Conservation (phyloP, 1,140 invertebrate genomes). For the Drosophila neocordata region DNA sequence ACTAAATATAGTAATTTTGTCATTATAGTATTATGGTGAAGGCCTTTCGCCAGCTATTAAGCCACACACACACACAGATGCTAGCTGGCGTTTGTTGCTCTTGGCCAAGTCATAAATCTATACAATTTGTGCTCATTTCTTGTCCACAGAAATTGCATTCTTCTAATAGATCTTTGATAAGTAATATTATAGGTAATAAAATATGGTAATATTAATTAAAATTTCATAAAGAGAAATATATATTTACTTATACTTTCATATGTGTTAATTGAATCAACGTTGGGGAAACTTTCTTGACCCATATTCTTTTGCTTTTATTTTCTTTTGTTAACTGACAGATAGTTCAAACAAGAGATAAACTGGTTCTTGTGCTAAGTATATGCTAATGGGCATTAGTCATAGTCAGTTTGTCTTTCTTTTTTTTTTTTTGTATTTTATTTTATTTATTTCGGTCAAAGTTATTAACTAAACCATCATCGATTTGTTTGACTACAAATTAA, state of each 20-base stretch:
- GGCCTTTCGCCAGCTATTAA: constrained; percentile 58
- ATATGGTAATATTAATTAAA: not conserved
- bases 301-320: constrained; percentile 43
- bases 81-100: not conserved
- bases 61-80: not conserved
- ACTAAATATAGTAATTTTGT: constrained; percentile 80
- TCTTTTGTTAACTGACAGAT: constrained; percentile 21
- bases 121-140: constrained; percentile 55
- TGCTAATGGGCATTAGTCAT: constrained; percentile 70
- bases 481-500: constrained; percentile 41
- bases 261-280: constrained; percentile 60
- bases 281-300: constrained; percentile 61
- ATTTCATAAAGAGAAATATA: not conserved
- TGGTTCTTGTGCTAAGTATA: constrained; percentile 75
- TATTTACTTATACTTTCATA: constrained; percentile 29
- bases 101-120: constrained; percentile 21
- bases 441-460: constrained; percentile 71
- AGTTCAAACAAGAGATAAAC: constrained; percentile 29
- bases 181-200: constrained; percentile 17
- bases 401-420: constrained; percentile 20
- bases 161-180: constrained; percentile 36
- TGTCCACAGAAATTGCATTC: constrained; percentile 50
- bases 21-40: constrained; percentile 68
- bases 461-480: constrained; percentile 67
- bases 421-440: constrained; percentile 31